These are phyloP conservation scores for Cladopsammia gracilis DNA, from an alignment of 64 coral and sea anemone species.

Conservation along the genomic window DNA sequence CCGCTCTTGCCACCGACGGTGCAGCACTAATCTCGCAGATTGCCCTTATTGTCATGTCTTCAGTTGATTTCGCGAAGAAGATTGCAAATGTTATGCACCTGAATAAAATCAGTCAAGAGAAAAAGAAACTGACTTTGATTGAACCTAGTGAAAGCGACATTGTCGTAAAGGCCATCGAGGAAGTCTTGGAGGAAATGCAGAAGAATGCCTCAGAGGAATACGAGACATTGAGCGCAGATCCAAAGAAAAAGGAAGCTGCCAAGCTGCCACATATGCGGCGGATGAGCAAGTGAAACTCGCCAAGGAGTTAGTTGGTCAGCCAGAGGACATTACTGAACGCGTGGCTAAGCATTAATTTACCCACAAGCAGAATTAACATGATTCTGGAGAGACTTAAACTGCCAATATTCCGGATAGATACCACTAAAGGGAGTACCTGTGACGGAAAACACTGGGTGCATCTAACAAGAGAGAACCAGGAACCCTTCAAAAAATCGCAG, in stretches of 20 bases:
- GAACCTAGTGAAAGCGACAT: constrained; percentile 8
- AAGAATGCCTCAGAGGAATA: constrained; percentile 57
- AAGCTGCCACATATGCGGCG: constrained; percentile 43
- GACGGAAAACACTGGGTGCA: constrained; percentile 63
- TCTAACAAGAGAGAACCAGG: constrained; percentile 2
- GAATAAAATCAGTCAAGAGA: no score
- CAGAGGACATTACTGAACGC: constrained; percentile 44
- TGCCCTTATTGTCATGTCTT: constrained; percentile 23
- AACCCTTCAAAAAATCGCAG: background rate
- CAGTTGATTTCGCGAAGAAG: constrained; percentile 50
- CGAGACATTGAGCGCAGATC: constrained; percentile 54
- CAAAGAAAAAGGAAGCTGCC: constrained; percentile 24
- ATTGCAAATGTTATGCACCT: constrained; percentile 26
- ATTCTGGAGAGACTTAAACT: constrained; percentile 25
- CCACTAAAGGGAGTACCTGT: constrained; percentile 21
- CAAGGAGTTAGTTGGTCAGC: constrained; percentile 48
- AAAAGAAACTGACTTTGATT: no score
- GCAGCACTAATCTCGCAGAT: constrained; percentile 56
- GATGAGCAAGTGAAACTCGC: constrained; percentile 61
- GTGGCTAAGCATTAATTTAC: constrained; percentile 56
- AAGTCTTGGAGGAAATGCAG: constrained; percentile 39
- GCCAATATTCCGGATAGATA: constrained; percentile 72
- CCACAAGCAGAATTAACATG: constrained; percentile 40
- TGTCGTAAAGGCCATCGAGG: constrained; percentile 47
- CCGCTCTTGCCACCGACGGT: constrained; percentile 56